Percentiles rank a stretch among this genome's conserved stretches.
Evolutionary conservation across 2,797 vertebrate genomes (phyloP).

Genomic region (Silurus aristotelis): DNA sequence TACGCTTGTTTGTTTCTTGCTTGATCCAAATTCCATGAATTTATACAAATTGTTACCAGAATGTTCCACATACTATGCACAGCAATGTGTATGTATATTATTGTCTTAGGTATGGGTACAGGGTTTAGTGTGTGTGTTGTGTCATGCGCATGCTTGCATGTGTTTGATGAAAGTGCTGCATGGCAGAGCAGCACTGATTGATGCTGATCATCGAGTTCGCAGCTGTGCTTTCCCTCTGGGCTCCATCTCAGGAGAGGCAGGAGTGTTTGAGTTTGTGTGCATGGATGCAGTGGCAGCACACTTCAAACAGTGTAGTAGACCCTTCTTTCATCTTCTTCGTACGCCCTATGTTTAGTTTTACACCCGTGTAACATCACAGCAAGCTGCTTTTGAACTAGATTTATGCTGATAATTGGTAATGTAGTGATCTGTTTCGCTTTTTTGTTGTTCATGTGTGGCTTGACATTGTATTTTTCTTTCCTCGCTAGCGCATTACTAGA

Average conservation of each 20-base stretch:
- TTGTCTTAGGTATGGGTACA: not conserved
- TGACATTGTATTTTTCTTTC: not conserved
- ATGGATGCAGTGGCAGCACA: not conserved
- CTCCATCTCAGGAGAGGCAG: constrained; percentile 43
- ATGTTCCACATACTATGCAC: not conserved
- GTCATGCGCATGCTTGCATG: constrained; percentile 17
- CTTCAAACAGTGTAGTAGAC: constrained; percentile 13
- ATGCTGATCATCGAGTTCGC: constrained; percentile 48
- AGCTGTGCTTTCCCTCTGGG: constrained; percentile 44
- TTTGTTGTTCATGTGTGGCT: not conserved
- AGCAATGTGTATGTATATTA: not conserved
- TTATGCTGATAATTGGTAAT: not conserved
- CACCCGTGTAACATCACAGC: constrained; percentile 47
- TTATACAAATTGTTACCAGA: constrained; percentile 33
- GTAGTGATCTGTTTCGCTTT: not conserved
- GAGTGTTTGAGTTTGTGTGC: constrained; percentile 10
- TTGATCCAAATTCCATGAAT: constrained; percentile 19
- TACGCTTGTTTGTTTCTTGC: not conserved
- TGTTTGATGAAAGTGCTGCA: constrained; percentile 36
- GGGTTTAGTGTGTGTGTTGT: constrained; percentile 7
- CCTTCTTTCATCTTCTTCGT: constrained; percentile 44
- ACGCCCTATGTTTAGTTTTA: constrained; percentile 36
- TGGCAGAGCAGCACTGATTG: constrained; percentile 39
- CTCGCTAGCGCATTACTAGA: not conserved
- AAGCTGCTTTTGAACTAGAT: constrained; percentile 11